Evolutionary conservation across 2,888 invertebrate species (phyloP).

Genomic region (Elegia similella): DNA sequence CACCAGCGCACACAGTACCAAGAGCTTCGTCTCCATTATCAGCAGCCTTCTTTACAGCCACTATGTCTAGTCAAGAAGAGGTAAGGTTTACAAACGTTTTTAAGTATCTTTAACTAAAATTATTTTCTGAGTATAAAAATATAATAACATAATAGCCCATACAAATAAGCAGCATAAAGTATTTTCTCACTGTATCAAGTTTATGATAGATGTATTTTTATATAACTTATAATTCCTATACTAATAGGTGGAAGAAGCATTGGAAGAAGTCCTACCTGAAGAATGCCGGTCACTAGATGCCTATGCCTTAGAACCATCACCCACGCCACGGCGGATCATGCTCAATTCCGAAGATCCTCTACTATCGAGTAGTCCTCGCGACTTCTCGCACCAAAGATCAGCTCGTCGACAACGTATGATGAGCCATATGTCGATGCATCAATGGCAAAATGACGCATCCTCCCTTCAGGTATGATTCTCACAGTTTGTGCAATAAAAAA

Average conservation of each 20-base stretch:
- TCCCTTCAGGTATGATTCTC: slow-evolving; percentile 55
- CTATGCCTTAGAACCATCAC: slow-evolving; percentile 84
- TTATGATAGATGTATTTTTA: neutral
- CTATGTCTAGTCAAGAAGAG: slow-evolving; percentile 93
- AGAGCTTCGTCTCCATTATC: slow-evolving; percentile 91
- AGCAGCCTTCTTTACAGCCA: slow-evolving; percentile 91
- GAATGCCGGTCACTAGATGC: slow-evolving; percentile 85
- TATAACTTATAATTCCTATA: slow-evolving; percentile 13
- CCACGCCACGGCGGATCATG: slow-evolving; percentile 91
- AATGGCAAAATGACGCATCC: slow-evolving; percentile 65
- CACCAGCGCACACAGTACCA: slow-evolving; percentile 83
- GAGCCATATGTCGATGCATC: slow-evolving; percentile 51
- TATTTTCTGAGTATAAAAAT: no score
- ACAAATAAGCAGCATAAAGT: no score
- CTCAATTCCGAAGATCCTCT: slow-evolving; percentile 93
- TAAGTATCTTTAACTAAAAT: neutral
- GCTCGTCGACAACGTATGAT: slow-evolving; percentile 55
- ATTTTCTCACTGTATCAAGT: no score
- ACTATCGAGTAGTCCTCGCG: slow-evolving; percentile 91
- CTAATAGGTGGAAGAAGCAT: slow-evolving; percentile 87
- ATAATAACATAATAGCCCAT: no score
- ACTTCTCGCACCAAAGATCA: slow-evolving; percentile 82
- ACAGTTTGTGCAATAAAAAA: no score
- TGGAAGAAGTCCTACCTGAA: slow-evolving; percentile 91
- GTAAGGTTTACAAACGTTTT: slow-evolving; percentile 36